phyloP scores from a whole-genome alignment of 2,888 invertebrate species.

The Latheticus oryzae region DNA sequence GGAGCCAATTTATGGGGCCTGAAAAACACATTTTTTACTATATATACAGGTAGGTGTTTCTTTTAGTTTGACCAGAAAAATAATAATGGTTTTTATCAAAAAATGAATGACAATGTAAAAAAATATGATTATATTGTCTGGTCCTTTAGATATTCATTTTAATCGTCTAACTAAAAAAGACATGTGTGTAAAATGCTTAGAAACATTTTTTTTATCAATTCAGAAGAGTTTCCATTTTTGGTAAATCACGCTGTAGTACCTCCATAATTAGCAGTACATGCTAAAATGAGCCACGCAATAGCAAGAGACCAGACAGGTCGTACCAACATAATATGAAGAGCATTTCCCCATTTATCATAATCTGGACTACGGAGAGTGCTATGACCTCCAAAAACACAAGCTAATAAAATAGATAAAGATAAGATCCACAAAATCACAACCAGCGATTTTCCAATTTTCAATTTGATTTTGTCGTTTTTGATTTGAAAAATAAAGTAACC shows the following conservation, averaged over 20 bases:
- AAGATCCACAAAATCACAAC: slow-evolving; percentile 47
- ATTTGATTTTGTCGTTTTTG: slow-evolving; percentile 31
- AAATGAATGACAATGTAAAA: no score
- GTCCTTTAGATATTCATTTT: no score
- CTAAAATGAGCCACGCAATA: slow-evolving; percentile 66
- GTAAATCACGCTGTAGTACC: no score
- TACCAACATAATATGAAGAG: slow-evolving; percentile 60
- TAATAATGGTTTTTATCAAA: no score
- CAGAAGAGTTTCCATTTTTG: no score
- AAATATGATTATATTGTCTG: no score
- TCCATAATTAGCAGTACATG: slow-evolving; percentile 67
- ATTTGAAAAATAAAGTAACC: slow-evolving; percentile 52
- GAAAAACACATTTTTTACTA: slow-evolving; percentile 37
- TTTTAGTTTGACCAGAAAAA: no score
- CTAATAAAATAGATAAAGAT: slow-evolving; percentile 45
- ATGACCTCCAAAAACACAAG: slow-evolving; percentile 52
- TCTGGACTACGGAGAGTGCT: slow-evolving; percentile 48
- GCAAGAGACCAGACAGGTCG: slow-evolving; percentile 66
- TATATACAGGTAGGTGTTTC: no score
- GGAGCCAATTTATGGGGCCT: slow-evolving; percentile 68
- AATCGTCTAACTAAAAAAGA: no score
- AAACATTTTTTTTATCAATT: no score
- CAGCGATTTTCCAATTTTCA: slow-evolving; percentile 23
- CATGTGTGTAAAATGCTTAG: no score
- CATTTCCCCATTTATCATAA: slow-evolving; percentile 50